Conservation (phyloP, 2,888 invertebrate genomes). For the Melinaea menophilus region DNA sequence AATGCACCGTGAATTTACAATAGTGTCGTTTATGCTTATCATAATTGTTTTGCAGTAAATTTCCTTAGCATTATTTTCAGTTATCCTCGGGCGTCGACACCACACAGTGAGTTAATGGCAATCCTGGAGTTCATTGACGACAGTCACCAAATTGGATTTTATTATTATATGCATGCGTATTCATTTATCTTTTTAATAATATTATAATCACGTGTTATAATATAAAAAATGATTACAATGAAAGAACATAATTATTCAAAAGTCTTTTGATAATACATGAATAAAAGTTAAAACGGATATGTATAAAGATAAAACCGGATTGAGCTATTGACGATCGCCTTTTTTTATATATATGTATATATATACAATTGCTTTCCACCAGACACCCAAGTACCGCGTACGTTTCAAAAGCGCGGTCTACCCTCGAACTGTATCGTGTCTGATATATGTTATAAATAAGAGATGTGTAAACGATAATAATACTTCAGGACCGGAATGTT, state of each 20-base stretch:
- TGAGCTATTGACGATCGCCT: constrained; percentile 5
- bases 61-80: constrained; percentile 63
- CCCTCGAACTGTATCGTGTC: no score
- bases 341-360: constrained; percentile 3
- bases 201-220: no score
- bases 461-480: background rate
- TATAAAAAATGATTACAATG: no score
- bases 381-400: background rate
- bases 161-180: background rate
- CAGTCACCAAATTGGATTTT: background rate
- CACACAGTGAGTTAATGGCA: constrained; percentile 63
- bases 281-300: background rate
- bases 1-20: constrained; percentile 25
- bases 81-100: constrained; percentile 74
- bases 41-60: constrained; percentile 27
- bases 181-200: background rate
- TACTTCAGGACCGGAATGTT: constrained; percentile 65
- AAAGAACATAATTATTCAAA: no score
- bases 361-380: constrained; percentile 11
- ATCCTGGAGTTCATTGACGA: background rate
- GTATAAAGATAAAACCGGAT: background rate
- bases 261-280: background rate
- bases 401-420: no score
- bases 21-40: constrained; percentile 22
- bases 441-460: background rate